A percentile compares a stretch with the other conserved stretches of the same genome.
These are phyloP conservation scores for Psittacula echo DNA, from an alignment of 2,797 vertebrate genomes.

Conservation along the genomic window DNA sequence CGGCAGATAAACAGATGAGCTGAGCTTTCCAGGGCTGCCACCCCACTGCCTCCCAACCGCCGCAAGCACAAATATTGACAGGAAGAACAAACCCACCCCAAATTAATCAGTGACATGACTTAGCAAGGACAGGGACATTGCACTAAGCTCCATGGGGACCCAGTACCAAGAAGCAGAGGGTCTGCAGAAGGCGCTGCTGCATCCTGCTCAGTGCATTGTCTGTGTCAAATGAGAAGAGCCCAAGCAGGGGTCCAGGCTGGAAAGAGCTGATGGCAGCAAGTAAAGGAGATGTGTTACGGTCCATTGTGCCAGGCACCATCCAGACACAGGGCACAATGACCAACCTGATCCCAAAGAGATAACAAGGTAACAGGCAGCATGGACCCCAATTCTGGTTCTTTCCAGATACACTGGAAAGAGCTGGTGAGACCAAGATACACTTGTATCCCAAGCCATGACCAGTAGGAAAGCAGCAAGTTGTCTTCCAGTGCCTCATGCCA, in stretches of 20 bases:
- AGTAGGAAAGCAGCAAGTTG: not conserved
- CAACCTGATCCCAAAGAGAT: not conserved
- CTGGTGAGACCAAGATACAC: not conserved
- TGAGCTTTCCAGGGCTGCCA: conserved; percentile 50
- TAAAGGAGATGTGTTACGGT: not conserved
- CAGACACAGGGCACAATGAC: not conserved
- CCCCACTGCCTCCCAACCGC: conserved; percentile 3
- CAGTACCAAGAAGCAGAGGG: not conserved
- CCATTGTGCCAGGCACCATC: not conserved
- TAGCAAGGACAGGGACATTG: not conserved
- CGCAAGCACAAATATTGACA: conserved; percentile 61
- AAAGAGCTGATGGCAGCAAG: not conserved
- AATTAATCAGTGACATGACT: not conserved
- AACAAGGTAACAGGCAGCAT: not conserved
- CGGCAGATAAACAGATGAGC: conserved; percentile 55
- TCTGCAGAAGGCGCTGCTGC: not conserved
- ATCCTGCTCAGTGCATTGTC: not conserved
- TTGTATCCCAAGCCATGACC: not conserved
- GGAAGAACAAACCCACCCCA: conserved; percentile 34
- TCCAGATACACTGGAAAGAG: not conserved
- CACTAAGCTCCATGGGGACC: accelerated
- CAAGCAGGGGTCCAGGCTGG: accelerated
- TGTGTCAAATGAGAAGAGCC: not conserved
- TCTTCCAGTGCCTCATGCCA: not conserved
- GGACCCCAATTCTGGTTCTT: not conserved